Evolutionary conservation across 1,140 invertebrate species (phyloP).

Genomic region (Hypsibius dujardini): DNA sequence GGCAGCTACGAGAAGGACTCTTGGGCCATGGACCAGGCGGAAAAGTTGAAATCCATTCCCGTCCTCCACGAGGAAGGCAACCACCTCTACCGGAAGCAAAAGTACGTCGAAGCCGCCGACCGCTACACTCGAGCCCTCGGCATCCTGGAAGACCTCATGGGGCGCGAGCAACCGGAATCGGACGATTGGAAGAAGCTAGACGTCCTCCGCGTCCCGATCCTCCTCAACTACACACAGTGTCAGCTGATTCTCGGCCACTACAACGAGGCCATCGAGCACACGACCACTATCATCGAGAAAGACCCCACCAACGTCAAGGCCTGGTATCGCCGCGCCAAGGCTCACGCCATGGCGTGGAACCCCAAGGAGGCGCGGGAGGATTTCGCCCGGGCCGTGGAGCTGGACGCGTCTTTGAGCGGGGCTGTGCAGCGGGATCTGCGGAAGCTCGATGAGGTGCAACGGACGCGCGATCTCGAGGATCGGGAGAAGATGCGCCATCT

Average conservation of each 20-base stretch:
- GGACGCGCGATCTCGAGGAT: constrained; percentile 48
- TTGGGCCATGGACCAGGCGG: constrained; percentile 71
- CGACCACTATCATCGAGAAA: constrained; percentile 58
- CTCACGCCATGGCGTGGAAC: constrained; percentile 73
- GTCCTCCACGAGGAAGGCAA: constrained; percentile 65
- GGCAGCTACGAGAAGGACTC: constrained; percentile 76
- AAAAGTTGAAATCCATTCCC: constrained; percentile 56
- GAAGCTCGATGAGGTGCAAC: constrained; percentile 44
- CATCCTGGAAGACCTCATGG: constrained; percentile 71
- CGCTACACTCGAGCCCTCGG: constrained; percentile 67
- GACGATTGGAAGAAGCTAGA: constrained; percentile 64
- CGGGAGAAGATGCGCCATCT: constrained; percentile 41
- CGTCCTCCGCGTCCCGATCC: constrained; percentile 60
- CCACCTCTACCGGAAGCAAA: constrained; percentile 51
- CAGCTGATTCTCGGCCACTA: constrained; percentile 64
- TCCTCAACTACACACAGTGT: constrained; percentile 80
- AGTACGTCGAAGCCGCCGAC: constrained; percentile 53
- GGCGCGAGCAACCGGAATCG: constrained; percentile 81
- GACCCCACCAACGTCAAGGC: constrained; percentile 85
- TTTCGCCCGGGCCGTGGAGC: constrained; percentile 45
- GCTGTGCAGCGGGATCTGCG: constrained; percentile 53
- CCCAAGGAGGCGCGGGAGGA: constrained; percentile 57
- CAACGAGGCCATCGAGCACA: constrained; percentile 78
- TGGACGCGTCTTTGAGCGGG: constrained; percentile 45
- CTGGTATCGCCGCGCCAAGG: constrained; percentile 68